These are phyloP conservation scores for Pomatorhinus ruficollis DNA, from an alignment of 2,113 vertebrate genomes.

Conservation along the genomic window DNA sequence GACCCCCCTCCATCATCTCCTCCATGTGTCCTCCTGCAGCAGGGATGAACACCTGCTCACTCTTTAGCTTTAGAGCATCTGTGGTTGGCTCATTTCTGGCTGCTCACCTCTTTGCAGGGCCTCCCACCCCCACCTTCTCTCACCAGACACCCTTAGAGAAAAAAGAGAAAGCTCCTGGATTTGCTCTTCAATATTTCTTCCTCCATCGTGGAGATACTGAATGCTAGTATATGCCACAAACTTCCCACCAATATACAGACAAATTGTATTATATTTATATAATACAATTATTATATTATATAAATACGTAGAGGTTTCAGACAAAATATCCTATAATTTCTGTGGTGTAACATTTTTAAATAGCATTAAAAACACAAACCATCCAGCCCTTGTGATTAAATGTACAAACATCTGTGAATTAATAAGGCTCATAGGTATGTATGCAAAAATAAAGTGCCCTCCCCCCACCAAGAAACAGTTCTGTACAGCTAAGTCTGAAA, in stretches of 20 bases:
- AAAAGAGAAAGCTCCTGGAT: not conserved
- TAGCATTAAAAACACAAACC: slow-evolving; percentile 53
- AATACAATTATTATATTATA: not conserved
- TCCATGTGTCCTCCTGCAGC: not conserved
- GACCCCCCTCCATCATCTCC: not conserved
- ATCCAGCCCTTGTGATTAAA: slow-evolving; percentile 68
- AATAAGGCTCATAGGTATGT: slow-evolving; percentile 51
- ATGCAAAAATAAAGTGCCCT: slow-evolving; percentile 25
- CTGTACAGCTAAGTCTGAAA: slow-evolving; percentile 6
- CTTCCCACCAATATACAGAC: slow-evolving; percentile 5
- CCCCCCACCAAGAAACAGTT: not conserved
- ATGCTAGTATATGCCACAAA: not conserved
- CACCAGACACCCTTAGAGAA: not conserved
- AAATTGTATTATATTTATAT: not conserved
- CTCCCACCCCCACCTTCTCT: not conserved
- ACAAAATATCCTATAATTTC: slow-evolving; percentile 50
- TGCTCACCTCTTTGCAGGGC: not conserved
- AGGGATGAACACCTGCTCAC: not conserved
- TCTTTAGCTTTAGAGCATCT: not conserved
- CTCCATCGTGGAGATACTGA: not conserved
- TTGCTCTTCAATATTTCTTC: not conserved
- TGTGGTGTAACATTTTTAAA: slow-evolving; percentile 48
- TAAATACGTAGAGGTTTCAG: slow-evolving; percentile 53
- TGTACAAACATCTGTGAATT: slow-evolving; percentile 29
- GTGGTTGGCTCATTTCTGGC: not conserved